Percentiles rank a stretch among this genome's conserved stretches.
phyloP scores from a whole-genome alignment of 2,113 vertebrate genomes.

The Puntigrus tetrazona region DNA sequence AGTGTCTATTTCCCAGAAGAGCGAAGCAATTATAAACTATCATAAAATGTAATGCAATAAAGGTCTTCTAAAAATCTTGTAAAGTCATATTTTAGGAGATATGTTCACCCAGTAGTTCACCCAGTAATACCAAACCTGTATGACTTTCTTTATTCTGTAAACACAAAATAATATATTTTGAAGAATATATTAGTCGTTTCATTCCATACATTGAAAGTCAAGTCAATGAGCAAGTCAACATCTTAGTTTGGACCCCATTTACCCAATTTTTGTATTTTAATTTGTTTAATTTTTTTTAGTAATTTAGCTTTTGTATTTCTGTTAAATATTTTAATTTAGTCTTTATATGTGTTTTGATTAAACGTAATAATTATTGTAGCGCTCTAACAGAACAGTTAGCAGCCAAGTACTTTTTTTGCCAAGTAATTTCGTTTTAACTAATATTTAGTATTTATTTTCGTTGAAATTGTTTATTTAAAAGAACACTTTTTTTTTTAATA shows the following conservation, averaged over 20 bases:
- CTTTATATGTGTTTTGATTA: too few species aligned
- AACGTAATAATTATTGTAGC: too few species aligned
- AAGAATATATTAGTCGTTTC: background rate
- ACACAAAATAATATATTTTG: background rate
- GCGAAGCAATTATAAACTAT: background rate
- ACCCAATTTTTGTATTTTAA: too few species aligned
- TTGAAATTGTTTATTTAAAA: background rate
- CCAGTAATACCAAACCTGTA: background rate
- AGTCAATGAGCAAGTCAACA: too few species aligned
- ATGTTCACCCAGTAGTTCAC: background rate
- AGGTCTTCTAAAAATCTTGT: background rate
- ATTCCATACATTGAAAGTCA: background rate
- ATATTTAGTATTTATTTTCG: background rate
- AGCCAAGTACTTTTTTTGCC: too few species aligned
- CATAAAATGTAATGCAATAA: background rate
- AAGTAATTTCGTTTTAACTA: background rate
- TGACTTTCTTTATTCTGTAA: background rate
- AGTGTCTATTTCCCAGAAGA: background rate
- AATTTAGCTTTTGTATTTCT: too few species aligned
- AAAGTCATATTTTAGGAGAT: conserved; percentile 1
- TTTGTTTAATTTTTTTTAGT: too few species aligned
- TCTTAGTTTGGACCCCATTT: too few species aligned
- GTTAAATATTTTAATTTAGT: too few species aligned
- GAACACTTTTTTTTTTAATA: background rate
- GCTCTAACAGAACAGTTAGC: too few species aligned